Conservation (phyloP, 2,113 vertebrate genomes). For the Sceloporus undulatus region DNA sequence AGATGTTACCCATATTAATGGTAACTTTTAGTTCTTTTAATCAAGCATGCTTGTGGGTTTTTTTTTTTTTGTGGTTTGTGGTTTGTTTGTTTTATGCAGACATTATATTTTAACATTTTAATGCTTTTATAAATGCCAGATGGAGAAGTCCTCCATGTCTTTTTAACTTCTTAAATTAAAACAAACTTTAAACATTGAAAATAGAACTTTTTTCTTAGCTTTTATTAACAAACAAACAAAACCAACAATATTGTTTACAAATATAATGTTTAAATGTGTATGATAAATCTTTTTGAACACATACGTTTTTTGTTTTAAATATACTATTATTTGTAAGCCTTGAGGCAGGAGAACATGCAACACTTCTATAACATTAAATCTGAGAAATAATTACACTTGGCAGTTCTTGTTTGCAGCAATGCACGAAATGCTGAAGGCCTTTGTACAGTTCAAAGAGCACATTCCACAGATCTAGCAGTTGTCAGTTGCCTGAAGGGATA, state of each 20-base stretch:
- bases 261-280: slow-evolving; percentile 51
- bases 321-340: slow-evolving; percentile 45
- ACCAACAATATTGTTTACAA: slow-evolving; percentile 38
- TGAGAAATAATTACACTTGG: slow-evolving; percentile 91
- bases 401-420: slow-evolving; percentile 95
- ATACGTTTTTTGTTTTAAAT: slow-evolving; percentile 53
- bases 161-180: slow-evolving; percentile 59
- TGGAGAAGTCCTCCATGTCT: slow-evolving; percentile 49
- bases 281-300: slow-evolving; percentile 8
- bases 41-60: background rate
- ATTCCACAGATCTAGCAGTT: slow-evolving; percentile 91
- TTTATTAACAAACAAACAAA: slow-evolving; percentile 34
- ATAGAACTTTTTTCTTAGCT: slow-evolving; percentile 47
- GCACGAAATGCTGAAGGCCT: slow-evolving; percentile 86
- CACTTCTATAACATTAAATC: slow-evolving; percentile 85
- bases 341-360: slow-evolving; percentile 66
- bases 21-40: slow-evolving; percentile 17
- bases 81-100: slow-evolving; percentile 28
- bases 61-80: background rate
- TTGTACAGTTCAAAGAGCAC: slow-evolving; percentile 97
- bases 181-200: slow-evolving; percentile 58
- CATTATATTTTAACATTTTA: slow-evolving; percentile 36
- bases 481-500: slow-evolving; percentile 91
- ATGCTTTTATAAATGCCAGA: slow-evolving; percentile 36
- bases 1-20: background rate